Evolutionary conservation across 2,797 vertebrate species (phyloP).

Genomic region (Tragelaphus oryx): DNA sequence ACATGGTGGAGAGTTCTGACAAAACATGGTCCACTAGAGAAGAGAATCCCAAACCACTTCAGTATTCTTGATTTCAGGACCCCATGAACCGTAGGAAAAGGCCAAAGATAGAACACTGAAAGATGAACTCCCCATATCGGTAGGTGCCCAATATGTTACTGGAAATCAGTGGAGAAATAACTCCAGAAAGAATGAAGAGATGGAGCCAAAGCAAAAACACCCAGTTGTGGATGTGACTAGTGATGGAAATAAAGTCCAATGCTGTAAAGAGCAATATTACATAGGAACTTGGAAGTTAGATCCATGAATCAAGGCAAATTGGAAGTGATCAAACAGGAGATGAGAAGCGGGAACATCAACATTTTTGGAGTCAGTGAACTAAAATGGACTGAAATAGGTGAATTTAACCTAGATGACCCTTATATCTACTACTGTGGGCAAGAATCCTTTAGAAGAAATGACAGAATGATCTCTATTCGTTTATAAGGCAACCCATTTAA

Average conservation of each 20-base stretch:
- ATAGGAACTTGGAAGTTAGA: background rate
- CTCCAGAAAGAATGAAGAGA: background rate
- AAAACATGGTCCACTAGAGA: background rate
- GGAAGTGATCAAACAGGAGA: background rate
- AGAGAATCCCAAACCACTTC: background rate
- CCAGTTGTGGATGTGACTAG: background rate
- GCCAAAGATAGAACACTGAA: background rate
- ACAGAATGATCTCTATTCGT: background rate
- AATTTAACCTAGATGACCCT: background rate
- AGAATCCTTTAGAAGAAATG: background rate
- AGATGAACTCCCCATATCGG: background rate
- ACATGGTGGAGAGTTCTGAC: background rate
- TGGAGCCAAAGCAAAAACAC: background rate
- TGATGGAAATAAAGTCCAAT: background rate
- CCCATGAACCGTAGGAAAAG: background rate
- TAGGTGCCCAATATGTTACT: background rate
- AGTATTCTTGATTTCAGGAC: background rate
- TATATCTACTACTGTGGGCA: background rate
- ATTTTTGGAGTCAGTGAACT: background rate
- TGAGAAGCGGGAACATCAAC: rapidly evolving
- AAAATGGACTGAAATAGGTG: background rate
- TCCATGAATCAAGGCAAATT: background rate
- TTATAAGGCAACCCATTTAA: background rate
- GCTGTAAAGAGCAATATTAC: background rate
- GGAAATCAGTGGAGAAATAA: background rate